Conservation (phyloP, 2,113 vertebrate species). For the Fulica atra region DNA sequence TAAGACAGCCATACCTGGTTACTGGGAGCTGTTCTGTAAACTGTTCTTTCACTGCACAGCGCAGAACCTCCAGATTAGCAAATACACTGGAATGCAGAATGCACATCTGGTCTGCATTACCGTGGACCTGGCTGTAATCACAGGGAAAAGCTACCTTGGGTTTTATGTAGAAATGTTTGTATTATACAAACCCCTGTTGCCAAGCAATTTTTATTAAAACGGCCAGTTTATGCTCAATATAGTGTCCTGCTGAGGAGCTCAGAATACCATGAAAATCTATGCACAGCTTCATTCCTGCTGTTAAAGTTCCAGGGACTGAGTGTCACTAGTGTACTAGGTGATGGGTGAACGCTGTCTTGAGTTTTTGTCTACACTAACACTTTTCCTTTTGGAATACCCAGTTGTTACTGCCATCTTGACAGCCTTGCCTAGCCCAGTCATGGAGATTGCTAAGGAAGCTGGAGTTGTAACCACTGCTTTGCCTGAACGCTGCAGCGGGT, state of each 20-base stretch:
- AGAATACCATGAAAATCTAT: background rate
- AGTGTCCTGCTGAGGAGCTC: conserved; percentile 49
- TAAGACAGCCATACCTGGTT: conserved; percentile 8
- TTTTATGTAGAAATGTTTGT: conserved; percentile 73
- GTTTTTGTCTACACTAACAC: background rate
- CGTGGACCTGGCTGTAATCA: conserved; percentile 46
- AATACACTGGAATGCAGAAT: conserved; percentile 69
- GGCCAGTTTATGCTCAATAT: conserved; percentile 44
- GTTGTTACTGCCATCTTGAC: background rate
- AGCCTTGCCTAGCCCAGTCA: background rate
- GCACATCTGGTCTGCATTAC: conserved; percentile 76
- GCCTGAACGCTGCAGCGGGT: background rate
- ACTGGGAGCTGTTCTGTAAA: conserved; percentile 1
- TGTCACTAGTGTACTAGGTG: background rate
- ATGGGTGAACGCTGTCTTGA: background rate
- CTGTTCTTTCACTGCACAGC: background rate
- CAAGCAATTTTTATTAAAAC: conserved; percentile 74
- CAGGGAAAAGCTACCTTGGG: conserved; percentile 69
- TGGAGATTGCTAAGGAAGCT: background rate
- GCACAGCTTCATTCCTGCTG: background rate
- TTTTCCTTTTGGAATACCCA: background rate
- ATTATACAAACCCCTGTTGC: conserved; percentile 67
- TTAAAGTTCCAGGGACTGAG: background rate
- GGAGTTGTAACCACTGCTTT: background rate
- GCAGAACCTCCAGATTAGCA: conserved; percentile 51